These are phyloP conservation scores for Acanthosoma haemorrhoidale DNA, from an alignment of 2,888 invertebrate species.

Conservation along the genomic window DNA sequence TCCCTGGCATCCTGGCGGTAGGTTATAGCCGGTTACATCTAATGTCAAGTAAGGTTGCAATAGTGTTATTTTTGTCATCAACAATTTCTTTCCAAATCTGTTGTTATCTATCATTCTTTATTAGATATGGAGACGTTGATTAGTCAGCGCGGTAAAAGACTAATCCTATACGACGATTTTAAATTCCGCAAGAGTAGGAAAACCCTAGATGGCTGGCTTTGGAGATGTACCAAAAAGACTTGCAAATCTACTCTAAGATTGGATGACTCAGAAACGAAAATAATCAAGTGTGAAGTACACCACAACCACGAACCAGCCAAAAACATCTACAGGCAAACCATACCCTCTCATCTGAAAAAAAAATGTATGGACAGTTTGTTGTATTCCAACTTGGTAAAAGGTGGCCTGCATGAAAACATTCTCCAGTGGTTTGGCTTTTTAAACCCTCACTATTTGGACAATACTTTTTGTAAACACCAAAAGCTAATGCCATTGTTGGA, in stretches of 20 bases:
- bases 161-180: neutral
- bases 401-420: too few species aligned
- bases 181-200: neutral
- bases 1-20: too few species aligned
- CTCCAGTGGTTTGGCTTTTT: neutral
- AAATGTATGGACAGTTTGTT: neutral
- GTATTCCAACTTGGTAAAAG: too few species aligned
- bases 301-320: slow-evolving; percentile 3
- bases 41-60: too few species aligned
- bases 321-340: neutral
- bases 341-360: neutral
- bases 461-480: neutral
- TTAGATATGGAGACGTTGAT: neutral
- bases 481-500: neutral
- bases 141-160: slow-evolving; percentile 6
- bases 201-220: neutral
- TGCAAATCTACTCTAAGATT: neutral
- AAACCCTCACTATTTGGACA: neutral
- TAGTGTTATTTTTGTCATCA: too few species aligned
- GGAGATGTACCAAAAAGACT: slow-evolving; percentile 1
- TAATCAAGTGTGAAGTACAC: neutral
- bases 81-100: too few species aligned
- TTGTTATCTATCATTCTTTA: neutral
- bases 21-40: too few species aligned
- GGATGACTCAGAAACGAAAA: neutral